A percentile compares a stretch with the other conserved stretches of the same genome.
Conservation (phyloP, 2,113 vertebrate species). For the Okapia johnstoni region DNA sequence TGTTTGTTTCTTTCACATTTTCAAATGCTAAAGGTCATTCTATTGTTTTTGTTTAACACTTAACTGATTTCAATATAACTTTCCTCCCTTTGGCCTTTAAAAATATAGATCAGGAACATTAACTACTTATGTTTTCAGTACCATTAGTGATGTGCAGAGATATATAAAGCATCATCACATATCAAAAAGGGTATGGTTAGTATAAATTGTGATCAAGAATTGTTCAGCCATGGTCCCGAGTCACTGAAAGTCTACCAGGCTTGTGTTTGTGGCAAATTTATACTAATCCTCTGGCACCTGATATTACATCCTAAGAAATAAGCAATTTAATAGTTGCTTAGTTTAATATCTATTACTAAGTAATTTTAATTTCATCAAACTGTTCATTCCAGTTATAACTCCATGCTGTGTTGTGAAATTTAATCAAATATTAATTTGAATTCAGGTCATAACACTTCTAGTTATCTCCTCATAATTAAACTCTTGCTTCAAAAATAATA, state of each 20-base stretch:
- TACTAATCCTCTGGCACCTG: slow-evolving; percentile 13
- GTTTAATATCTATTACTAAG: slow-evolving; percentile 75
- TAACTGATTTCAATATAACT: neutral
- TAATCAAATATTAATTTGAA: slow-evolving; percentile 85
- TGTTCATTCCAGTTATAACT: slow-evolving; percentile 72
- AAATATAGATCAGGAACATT: neutral
- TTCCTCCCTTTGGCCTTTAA: neutral
- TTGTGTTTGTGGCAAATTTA: slow-evolving; percentile 14
- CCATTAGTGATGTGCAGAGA: neutral
- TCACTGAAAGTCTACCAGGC: neutral
- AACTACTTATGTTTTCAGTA: neutral
- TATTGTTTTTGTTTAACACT: neutral
- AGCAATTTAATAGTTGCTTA: slow-evolving; percentile 66
- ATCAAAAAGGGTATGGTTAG: neutral
- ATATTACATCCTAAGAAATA: slow-evolving; percentile 43
- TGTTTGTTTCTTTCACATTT: neutral
- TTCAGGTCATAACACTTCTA: slow-evolving; percentile 78
- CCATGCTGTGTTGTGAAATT: slow-evolving; percentile 76
- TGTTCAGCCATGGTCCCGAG: neutral
- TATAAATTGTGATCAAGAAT: neutral
- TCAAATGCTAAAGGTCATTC: neutral
- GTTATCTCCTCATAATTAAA: slow-evolving; percentile 83
- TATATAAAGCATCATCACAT: neutral
- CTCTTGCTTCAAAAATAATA: slow-evolving; percentile 69
- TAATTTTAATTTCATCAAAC: slow-evolving; percentile 79